These are phyloP conservation scores for Camponotus fellah DNA, from an alignment of 2,888 invertebrate genomes.

Conservation along the genomic window DNA sequence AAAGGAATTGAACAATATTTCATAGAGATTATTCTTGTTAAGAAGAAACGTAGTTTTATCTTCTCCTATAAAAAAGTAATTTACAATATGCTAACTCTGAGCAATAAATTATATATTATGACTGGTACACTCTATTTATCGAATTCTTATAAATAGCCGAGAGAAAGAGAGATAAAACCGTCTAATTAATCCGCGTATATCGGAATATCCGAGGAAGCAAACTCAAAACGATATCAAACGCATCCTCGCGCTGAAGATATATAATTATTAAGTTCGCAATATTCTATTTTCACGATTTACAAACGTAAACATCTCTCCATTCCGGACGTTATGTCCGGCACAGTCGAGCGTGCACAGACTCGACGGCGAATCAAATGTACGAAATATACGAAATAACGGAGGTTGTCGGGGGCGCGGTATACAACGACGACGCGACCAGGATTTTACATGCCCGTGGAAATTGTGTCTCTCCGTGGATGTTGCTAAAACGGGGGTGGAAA, in stretches of 20 bases:
- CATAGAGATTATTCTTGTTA: too few species aligned
- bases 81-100: not conserved
- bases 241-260: too few species aligned
- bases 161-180: not conserved
- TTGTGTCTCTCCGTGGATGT: conserved; percentile 46
- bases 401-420: conserved; percentile 31
- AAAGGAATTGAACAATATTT: not conserved
- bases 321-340: conserved; percentile 14
- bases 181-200: not conserved
- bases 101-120: not conserved
- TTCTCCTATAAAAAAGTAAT: not conserved
- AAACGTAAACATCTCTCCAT: conserved; percentile 30
- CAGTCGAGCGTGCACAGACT: not conserved
- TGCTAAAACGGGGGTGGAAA: conserved; percentile 51
- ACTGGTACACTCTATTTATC: not conserved
- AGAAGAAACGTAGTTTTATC: too few species aligned
- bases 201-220: not conserved
- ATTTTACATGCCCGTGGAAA: conserved; percentile 61
- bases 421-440: conserved; percentile 37
- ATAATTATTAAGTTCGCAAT: not conserved
- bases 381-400: conserved; percentile 55
- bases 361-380: conserved; percentile 33
- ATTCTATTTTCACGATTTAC: not conserved
- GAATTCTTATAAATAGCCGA: not conserved
- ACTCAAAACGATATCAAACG: not conserved